phyloP scores from a whole-genome alignment of 2,797 vertebrate genomes.

The Ceryle rudis region DNA sequence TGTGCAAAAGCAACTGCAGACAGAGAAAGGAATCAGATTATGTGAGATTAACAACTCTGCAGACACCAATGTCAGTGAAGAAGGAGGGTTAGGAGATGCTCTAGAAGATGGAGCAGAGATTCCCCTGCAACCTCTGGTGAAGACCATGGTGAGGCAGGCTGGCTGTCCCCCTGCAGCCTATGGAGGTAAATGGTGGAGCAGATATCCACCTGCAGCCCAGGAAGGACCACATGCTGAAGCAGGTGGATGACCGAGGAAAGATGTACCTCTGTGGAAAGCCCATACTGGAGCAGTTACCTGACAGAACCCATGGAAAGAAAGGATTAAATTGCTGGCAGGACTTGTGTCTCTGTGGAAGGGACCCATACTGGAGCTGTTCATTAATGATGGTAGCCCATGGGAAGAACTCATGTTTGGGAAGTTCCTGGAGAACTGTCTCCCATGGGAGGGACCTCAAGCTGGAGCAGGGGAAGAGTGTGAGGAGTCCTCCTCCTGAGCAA shows the following conservation, averaged over 20 bases:
- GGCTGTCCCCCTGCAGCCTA: background rate
- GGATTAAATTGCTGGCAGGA: too few species aligned
- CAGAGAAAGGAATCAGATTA: background rate
- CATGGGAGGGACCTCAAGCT: background rate
- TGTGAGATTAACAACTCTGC: background rate
- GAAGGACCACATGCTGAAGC: background rate
- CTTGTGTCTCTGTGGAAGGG: too few species aligned
- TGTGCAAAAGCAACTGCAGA: background rate
- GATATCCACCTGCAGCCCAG: background rate
- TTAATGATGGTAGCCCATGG: background rate
- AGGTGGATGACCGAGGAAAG: background rate
- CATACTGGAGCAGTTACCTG: accelerated
- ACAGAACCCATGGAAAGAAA: too few species aligned
- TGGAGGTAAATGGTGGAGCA: background rate
- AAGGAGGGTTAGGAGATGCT: background rate
- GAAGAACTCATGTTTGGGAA: too few species aligned
- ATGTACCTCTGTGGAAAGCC: background rate
- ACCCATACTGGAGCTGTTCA: accelerated
- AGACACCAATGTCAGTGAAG: background rate
- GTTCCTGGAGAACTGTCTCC: background rate
- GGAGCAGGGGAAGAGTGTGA: background rate
- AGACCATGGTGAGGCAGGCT: background rate
- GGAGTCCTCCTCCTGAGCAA: too few species aligned
- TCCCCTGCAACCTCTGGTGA: background rate
- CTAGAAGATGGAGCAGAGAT: background rate